Conservation (phyloP, 2,797 vertebrate species). For the Otus scops region DNA sequence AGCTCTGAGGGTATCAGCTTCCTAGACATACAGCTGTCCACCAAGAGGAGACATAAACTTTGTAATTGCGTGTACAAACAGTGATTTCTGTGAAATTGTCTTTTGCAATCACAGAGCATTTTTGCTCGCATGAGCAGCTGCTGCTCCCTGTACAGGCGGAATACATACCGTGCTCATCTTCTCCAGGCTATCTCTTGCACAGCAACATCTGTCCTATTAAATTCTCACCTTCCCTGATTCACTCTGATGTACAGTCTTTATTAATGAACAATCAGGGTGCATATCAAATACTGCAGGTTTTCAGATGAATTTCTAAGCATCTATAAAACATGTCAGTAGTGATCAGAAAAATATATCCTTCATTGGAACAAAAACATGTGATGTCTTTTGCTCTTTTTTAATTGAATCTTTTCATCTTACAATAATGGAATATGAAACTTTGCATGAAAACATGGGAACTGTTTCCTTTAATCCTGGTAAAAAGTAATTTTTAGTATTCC, state of each 20-base stretch:
- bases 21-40: neutral
- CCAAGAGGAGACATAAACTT: neutral
- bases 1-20: neutral
- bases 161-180: neutral
- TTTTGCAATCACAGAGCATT: conserved; percentile 1
- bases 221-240: neutral
- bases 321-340: neutral
- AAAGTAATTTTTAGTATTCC: neutral
- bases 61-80: neutral
- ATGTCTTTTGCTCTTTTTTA: neutral
- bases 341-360: neutral
- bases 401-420: neutral
- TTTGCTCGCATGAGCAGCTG: neutral
- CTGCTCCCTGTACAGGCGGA: neutral
- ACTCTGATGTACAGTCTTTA: neutral
- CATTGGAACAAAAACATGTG: neutral
- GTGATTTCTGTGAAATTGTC: neutral
- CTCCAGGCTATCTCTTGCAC: neutral
- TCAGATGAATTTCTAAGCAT: neutral
- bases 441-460: neutral
- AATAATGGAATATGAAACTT: neutral
- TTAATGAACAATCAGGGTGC: neutral
- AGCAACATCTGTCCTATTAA: neutral
- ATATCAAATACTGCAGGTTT: neutral
- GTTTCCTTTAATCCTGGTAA: neutral